phyloP scores from a whole-genome alignment of 2,888 invertebrate species.

The Himalopsyche tibetana region DNA sequence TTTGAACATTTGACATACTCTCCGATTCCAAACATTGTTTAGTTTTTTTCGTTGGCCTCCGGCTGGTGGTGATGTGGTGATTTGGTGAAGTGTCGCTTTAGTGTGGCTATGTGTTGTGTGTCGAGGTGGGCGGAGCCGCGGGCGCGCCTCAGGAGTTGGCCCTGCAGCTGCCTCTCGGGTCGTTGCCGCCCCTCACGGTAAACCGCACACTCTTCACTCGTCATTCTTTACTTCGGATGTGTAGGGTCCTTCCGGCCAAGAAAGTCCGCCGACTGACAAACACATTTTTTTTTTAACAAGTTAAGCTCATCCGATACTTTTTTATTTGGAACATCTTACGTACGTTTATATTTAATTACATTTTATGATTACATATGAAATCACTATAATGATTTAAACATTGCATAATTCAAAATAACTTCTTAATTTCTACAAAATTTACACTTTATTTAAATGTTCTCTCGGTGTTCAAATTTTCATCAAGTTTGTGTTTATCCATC shows the following conservation, averaged over 20 bases:
- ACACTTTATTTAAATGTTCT: too few species aligned
- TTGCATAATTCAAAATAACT: too few species aligned
- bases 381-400: too few species aligned
- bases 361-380: too few species aligned
- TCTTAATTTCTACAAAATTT: too few species aligned
- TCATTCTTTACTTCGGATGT: slow-evolving; percentile 28
- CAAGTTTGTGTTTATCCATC: too few species aligned
- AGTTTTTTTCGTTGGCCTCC: background rate
- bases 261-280: background rate
- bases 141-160: slow-evolving; percentile 77
- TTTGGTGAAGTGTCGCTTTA: slow-evolving; percentile 50
- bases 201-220: slow-evolving; percentile 47
- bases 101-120: slow-evolving; percentile 69
- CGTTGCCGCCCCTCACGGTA: slow-evolving; percentile 68
- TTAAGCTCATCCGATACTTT: too few species aligned
- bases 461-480: too few species aligned
- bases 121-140: slow-evolving; percentile 79
- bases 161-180: slow-evolving; percentile 78
- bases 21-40: background rate
- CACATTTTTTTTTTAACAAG: background rate
- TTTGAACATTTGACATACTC: background rate
- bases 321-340: too few species aligned
- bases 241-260: slow-evolving; percentile 18
- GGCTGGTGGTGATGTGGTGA: slow-evolving; percentile 45
- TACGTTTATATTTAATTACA: too few species aligned